A percentile compares a stretch with the other conserved stretches of the same genome.
These are phyloP conservation scores for Lasius platythorax DNA, from an alignment of 2,888 invertebrate genomes.

Conservation along the genomic window DNA sequence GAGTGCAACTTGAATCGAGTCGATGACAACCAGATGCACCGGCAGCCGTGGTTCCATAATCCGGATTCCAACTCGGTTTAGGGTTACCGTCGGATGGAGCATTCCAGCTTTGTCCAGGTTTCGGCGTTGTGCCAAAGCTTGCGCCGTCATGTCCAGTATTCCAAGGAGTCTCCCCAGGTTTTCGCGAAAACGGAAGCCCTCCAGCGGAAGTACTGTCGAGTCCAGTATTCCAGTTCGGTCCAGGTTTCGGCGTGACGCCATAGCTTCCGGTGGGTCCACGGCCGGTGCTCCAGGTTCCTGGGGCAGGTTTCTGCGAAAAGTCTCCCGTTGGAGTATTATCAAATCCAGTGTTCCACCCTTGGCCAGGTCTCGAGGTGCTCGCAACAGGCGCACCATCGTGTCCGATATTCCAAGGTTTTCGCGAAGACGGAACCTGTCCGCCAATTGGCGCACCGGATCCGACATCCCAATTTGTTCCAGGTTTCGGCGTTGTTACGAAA, in stretches of 20 bases:
- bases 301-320: neutral
- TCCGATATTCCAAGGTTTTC: neutral
- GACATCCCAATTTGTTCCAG: neutral
- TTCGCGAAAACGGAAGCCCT: neutral
- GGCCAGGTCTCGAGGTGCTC: neutral
- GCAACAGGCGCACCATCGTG: neutral
- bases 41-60: neutral
- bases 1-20: neutral
- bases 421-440: neutral
- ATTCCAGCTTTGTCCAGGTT: neutral
- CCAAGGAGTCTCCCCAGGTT: neutral
- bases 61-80: neutral
- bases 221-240: neutral
- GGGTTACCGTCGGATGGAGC: neutral
- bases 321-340: neutral
- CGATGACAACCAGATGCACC: neutral
- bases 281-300: neutral
- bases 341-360: neutral
- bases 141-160: neutral
- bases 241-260: neutral
- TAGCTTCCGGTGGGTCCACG: neutral
- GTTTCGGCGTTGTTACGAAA: conserved; percentile 13
- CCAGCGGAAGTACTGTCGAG: neutral
- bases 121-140: conserved; percentile 4
- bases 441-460: neutral